Base-by-base conservation (phyloP, 2,797 vertebrate species). In the Gymnocypris eckloni region DNA sequence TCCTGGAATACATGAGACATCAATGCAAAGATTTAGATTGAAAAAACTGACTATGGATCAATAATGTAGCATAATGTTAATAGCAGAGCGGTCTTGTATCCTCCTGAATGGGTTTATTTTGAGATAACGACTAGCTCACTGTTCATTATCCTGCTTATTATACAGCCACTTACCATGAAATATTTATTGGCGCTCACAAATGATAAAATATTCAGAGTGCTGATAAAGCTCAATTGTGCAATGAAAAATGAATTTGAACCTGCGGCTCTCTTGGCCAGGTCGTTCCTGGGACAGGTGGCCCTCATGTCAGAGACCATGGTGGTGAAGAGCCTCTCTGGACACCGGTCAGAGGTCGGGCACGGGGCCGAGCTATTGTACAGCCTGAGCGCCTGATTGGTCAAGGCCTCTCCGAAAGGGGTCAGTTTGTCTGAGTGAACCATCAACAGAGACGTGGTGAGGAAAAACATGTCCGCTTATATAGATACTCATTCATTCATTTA, bases 231-330 rank as follows among this genome's bases (percentile, higher is more conserved):
- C 48, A 81, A 6, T 52, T 66, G n/a, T 59, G 69, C 76, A 18
- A 54, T 43, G n/a, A 79, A 33, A 6, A 37, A 28, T 37, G 15
- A 0, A 66, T 72, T 41, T 20, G 8, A 87, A 96, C 96, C 93
- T 92, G 95, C 93, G 25, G 95, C 96, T 83, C 87, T 93, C 41
- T 10, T 8, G 81, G 96, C 95, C 89, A 94, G 90, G 75, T 94
- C 91, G 15, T 94, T 93, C 83, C 89, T 94, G 54, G 96, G 96
- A 80, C 96, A 96, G 41, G 91, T 95, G 86, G 50, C 88, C 75
- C 94, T 91, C 89, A 96, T 90, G 91, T 96, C 96, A 0, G 96
- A 95, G 84, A 91, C 93, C 95, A 96, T 95, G 72, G 94, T 96
- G 91, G 94, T 95, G 89, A 91, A 96, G 15, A 92, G 85, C 75